phyloP scores from a whole-genome alignment of 2,113 vertebrate species.

The Misgurnus anguillicaudatus region DNA sequence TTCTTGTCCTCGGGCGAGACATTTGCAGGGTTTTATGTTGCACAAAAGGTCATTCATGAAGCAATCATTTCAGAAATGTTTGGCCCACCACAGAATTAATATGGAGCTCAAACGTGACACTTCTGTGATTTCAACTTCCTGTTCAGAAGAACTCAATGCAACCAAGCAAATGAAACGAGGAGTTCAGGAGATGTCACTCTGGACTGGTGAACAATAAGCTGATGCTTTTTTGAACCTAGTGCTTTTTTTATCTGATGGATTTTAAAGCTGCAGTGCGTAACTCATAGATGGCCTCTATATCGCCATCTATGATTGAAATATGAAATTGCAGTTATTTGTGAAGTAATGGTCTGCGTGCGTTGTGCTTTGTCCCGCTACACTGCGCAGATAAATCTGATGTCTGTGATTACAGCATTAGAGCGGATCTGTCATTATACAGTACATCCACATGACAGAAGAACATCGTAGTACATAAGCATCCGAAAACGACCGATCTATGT shows the following conservation, averaged over 20 bases:
- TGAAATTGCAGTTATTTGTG: no score
- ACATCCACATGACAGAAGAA: no score
- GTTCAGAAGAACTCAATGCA: conserved; percentile 10
- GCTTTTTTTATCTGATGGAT: not conserved
- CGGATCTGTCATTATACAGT: no score
- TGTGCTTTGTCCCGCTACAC: no score
- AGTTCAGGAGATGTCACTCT: conserved; percentile 27
- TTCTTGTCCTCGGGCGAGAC: conserved; percentile 60
- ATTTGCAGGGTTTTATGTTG: conserved; percentile 62
- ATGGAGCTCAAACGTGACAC: conserved; percentile 44
- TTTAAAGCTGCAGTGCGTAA: no score
- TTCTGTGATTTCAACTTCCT: conserved; percentile 44
- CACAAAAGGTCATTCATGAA: conserved; percentile 70
- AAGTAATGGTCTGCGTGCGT: no score
- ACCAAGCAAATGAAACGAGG: conserved; percentile 12
- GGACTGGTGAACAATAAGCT: conserved; percentile 20
- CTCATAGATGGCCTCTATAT: no score
- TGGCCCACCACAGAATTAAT: conserved; percentile 46
- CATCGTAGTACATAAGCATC: no score
- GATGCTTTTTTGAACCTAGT: not conserved
- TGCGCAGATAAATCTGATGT: no score
- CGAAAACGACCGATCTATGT: no score
- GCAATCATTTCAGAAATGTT: conserved; percentile 61
- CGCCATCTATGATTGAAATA: no score
- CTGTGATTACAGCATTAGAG: no score